These are phyloP conservation scores for Orycteropus afer DNA, from an alignment of 2,113 vertebrate genomes.

Conservation along the genomic window DNA sequence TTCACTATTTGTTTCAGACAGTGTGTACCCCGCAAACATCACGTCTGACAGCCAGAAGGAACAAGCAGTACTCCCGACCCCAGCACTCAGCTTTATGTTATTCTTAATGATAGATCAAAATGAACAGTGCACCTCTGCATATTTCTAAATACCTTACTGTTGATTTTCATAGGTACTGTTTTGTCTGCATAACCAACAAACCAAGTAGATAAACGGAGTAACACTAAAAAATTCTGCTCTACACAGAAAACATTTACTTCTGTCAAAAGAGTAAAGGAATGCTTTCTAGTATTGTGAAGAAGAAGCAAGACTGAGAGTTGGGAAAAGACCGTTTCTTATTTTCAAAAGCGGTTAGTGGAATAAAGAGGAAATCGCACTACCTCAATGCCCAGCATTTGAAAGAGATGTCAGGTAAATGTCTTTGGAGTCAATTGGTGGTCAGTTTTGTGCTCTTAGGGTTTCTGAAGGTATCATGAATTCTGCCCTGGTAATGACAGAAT, in stretches of 20 bases:
- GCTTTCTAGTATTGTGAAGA: neutral
- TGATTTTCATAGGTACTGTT: neutral
- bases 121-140: neutral
- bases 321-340: neutral
- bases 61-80: neutral
- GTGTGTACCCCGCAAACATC: neutral
- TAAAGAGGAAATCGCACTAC: neutral
- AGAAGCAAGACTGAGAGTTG: neutral
- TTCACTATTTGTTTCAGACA: slow-evolving; percentile 13
- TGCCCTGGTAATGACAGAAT: neutral
- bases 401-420: neutral
- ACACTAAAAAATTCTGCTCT: neutral
- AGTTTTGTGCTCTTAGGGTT: neutral
- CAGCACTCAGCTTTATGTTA: neutral
- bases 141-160: neutral
- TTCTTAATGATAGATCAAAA: slow-evolving; percentile 40
- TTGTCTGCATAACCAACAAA: slow-evolving; percentile 1
- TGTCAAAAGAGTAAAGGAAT: neutral
- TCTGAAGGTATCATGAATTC: neutral
- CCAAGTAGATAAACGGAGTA: neutral
- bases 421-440: neutral
- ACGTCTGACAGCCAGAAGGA: neutral
- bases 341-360: neutral
- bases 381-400: neutral
- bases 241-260: neutral